phyloP scores from a whole-genome alignment of 2,113 vertebrate genomes.

The Serinus canaria region DNA sequence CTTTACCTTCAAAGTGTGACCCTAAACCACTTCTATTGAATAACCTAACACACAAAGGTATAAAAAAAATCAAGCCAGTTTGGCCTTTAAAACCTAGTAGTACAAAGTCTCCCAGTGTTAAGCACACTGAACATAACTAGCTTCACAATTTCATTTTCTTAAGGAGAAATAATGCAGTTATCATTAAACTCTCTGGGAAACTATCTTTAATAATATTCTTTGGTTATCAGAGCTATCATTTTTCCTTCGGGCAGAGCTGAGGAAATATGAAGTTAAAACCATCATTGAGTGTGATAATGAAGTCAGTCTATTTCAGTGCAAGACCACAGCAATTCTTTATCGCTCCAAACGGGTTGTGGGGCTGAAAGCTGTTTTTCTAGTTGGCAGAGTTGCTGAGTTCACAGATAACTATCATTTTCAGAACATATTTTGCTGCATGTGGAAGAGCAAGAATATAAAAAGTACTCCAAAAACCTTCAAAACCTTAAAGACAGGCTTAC shows the following conservation, averaged over 20 bases:
- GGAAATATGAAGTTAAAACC: conserved; percentile 60
- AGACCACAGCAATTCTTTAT: conserved; percentile 64
- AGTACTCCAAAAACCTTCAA: not conserved
- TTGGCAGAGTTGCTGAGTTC: conserved; percentile 59
- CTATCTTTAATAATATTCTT: conserved; percentile 67
- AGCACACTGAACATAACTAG: conserved; percentile 32
- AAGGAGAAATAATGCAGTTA: conserved; percentile 66
- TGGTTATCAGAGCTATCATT: conserved; percentile 64
- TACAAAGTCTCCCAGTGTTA: not conserved
- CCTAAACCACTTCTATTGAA: not conserved
- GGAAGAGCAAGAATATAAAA: conserved; percentile 4
- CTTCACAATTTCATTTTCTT: conserved; percentile 57
- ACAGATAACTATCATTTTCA: conserved; percentile 47
- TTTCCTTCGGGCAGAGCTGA: conserved; percentile 66
- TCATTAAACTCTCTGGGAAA: conserved; percentile 68
- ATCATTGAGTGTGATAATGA: conserved; percentile 66
- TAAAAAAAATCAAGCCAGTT: conserved; percentile 13
- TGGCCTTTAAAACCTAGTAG: not conserved
- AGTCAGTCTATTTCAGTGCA: conserved; percentile 57
- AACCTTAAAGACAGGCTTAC: not conserved
- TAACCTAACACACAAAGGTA: not conserved
- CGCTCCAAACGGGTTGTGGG: conserved; percentile 3
- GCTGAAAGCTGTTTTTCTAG: conserved; percentile 49
- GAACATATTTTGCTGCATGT: not conserved
- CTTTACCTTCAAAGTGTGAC: not conserved